Base-by-base conservation (phyloP, 2,113 vertebrate species). In the Halcyon senegalensis region DNA sequence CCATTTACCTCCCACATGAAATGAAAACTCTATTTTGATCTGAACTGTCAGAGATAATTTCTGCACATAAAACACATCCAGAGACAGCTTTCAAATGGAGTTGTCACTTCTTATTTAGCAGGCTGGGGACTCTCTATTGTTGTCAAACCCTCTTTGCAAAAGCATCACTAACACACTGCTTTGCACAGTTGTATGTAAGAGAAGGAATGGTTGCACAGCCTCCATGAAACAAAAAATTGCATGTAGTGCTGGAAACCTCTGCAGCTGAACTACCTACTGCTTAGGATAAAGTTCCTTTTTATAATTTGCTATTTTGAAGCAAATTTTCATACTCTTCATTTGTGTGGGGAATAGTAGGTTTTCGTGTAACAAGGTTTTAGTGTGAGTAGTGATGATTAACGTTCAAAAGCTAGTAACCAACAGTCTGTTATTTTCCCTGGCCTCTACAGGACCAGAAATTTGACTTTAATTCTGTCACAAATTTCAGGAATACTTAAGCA, bases 61-160 rank as follows among this genome's bases (percentile, higher is more conserved):
- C 97, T 98, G 94, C 94, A 97, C 94, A 98, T 97, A 98, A 98
- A 97, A 97, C 98, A 97, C 95, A 97, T 97, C 94, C 96, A 97
- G 96, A 97, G 98, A 98, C 96, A 97, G 96, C 92, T 98, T 98
- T 98, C 97, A 98, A 98, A 98, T 98, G 97, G 97, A 98, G 95
- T 98, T 98, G 99, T 99, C 99, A 98, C 98, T 98, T 99, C 98
- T 98, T 98, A 98, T 99, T 99, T 99, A 97, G 97, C 98, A 97
- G 97, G 96, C 97, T 97, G 83, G 96, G 97, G 96, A 97, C 95
- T 97, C 97, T 98, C 98, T 97, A 97, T 98, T 98, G 98, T 98
- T 98, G 98, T 98, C 98, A 98, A 98, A 98, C 96, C 97, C 95
- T 95, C 96, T 98, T 98, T 98, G 96, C 85, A 76, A 97, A 98